Percentiles rank a stretch among this genome's conserved stretches.
Conservation (phyloP, 2,113 vertebrate species). For the Camarhynchus parvulus region DNA sequence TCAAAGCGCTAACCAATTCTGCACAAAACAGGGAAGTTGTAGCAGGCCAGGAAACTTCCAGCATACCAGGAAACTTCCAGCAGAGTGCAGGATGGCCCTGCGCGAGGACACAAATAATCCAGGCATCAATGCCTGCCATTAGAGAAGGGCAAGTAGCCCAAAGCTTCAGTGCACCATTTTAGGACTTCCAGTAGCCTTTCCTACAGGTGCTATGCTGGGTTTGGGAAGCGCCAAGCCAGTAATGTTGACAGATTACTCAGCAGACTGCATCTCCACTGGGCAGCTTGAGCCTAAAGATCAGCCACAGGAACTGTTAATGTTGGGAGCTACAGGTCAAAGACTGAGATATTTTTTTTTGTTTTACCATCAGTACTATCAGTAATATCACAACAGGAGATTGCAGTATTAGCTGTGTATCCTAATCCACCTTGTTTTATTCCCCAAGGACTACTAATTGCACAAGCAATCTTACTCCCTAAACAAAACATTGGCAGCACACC, state of each 20-base stretch:
- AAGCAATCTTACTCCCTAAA: background rate
- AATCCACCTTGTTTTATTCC: background rate
- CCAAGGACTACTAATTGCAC: background rate
- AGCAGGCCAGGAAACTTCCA: background rate
- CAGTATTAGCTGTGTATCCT: background rate
- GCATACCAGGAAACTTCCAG: background rate
- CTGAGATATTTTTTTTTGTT: background rate
- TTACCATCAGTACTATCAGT: background rate
- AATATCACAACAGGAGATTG: background rate
- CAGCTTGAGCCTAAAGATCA: background rate
- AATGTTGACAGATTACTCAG: background rate
- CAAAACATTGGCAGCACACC: background rate
- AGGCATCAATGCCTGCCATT: background rate
- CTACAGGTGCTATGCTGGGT: background rate
- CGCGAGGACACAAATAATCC: background rate
- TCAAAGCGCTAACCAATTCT: background rate
- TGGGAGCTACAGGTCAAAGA: background rate
- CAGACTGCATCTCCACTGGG: background rate
- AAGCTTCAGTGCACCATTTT: background rate
- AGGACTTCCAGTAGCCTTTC: background rate
- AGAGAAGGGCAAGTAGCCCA: background rate
- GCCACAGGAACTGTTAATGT: background rate
- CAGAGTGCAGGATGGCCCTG: too few species aligned
- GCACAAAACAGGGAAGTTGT: background rate
- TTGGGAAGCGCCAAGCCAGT: background rate